Evolutionary conservation across 2,797 vertebrate species (phyloP).

Genomic region (Channa striata): DNA sequence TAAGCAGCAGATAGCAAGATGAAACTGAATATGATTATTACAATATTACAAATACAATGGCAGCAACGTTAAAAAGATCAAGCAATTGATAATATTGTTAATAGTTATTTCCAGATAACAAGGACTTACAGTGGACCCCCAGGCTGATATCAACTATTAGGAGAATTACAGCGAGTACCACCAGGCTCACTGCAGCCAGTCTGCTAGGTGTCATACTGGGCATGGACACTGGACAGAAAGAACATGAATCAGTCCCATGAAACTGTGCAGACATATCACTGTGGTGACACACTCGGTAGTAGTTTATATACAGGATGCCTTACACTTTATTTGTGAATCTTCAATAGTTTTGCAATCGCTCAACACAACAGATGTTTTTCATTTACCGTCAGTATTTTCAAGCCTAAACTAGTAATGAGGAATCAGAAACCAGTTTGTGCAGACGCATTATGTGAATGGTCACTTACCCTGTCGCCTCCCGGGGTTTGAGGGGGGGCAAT

Average conservation of each 20-base stretch:
- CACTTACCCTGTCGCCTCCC: constrained; percentile 25
- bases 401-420: background rate
- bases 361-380: no score
- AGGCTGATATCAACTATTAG: constrained; percentile 63
- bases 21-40: no score
- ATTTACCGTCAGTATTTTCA: background rate
- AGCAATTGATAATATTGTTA: background rate
- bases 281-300: background rate
- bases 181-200: constrained; percentile 39
- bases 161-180: constrained; percentile 54
- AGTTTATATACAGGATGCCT: background rate
- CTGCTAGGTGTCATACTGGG: constrained; percentile 15
- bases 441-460: background rate
- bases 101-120: no score
- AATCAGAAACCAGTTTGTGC: background rate
- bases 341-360: no score
- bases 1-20: no score
- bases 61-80: background rate
- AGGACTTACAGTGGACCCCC: constrained; percentile 60
- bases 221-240: constrained; percentile 36
- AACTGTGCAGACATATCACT: background rate
- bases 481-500: background rate
- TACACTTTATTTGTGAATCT: background rate
- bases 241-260: background rate
- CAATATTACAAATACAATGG: no score